phyloP scores from a whole-genome alignment of 1,140 invertebrate genomes.

The Lucilia sericata region DNA sequence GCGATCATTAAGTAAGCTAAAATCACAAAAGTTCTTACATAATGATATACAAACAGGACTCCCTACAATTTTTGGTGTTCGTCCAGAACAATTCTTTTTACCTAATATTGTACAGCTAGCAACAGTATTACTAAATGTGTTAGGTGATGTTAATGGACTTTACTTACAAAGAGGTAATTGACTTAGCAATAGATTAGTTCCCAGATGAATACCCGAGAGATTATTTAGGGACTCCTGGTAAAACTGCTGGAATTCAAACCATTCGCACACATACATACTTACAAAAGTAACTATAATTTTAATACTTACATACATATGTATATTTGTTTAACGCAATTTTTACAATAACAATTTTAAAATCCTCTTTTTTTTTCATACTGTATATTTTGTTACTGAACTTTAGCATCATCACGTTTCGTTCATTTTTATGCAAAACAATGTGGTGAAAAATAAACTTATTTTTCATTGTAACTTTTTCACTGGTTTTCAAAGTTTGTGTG shows the following conservation, averaged over 20 bases:
- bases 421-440: slow-evolving; percentile 17
- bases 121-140: too few relatives aligned
- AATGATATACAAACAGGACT: background rate
- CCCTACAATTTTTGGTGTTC: too few relatives aligned
- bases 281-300: too few relatives aligned
- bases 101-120: background rate
- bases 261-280: too few relatives aligned
- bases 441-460: slow-evolving; percentile 10
- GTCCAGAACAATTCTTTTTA: background rate
- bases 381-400: background rate
- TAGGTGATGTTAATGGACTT: too few relatives aligned
- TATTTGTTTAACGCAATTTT: background rate
- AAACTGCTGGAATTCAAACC: too few relatives aligned
- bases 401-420: slow-evolving; percentile 33
- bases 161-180: too few relatives aligned
- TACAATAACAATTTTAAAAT: background rate
- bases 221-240: too few relatives aligned
- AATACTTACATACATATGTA: background rate
- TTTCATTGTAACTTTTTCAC: background rate
- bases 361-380: background rate
- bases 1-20: slow-evolving; percentile 23
- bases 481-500: too few relatives aligned
- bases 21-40: background rate
- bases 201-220: too few relatives aligned
- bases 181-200: too few relatives aligned